Evolutionary conservation across 2,888 invertebrate genomes (phyloP).

Genomic region (Hypolimnas misippus): DNA sequence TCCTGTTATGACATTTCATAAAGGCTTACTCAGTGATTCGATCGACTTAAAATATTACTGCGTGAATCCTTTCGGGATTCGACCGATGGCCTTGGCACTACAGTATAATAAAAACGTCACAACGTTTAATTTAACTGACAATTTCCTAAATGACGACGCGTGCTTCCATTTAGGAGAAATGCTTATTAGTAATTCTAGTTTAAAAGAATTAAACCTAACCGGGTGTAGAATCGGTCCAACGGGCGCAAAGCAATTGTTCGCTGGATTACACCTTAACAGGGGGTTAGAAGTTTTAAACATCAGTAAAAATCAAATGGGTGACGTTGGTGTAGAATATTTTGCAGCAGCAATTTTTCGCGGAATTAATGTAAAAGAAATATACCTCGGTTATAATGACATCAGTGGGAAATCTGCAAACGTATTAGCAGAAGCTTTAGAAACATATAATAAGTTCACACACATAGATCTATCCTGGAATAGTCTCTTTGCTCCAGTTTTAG

Average conservation of each 20-base stretch:
- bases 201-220: conserved; percentile 59
- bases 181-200: conserved; percentile 54
- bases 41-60: conserved; percentile 70
- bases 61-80: conserved; percentile 59
- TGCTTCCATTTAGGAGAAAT: conserved; percentile 68
- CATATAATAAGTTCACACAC: conserved; percentile 54
- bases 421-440: conserved; percentile 58
- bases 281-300: conserved; percentile 55
- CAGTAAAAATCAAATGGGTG: conserved; percentile 57
- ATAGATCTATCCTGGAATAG: conserved; percentile 69
- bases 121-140: conserved; percentile 60
- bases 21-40: conserved; percentile 50
- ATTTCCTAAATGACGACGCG: conserved; percentile 62
- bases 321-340: conserved; percentile 54
- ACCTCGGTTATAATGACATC: conserved; percentile 61
- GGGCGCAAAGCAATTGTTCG: conserved; percentile 53
- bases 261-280: conserved; percentile 51
- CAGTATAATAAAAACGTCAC: conserved; percentile 58
- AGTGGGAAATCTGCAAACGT: conserved; percentile 51
- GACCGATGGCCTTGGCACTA: conserved; percentile 65
- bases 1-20: conserved; percentile 58
- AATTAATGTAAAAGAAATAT: conserved; percentile 53
- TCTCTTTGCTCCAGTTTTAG: conserved; percentile 48
- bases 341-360: conserved; percentile 53
- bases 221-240: conserved; percentile 65